Evolutionary conservation across 2,888 invertebrate genomes (phyloP), one percentile per base, ranked within the genome.

Genomic region (Pristionchus entomophagus): DNA sequence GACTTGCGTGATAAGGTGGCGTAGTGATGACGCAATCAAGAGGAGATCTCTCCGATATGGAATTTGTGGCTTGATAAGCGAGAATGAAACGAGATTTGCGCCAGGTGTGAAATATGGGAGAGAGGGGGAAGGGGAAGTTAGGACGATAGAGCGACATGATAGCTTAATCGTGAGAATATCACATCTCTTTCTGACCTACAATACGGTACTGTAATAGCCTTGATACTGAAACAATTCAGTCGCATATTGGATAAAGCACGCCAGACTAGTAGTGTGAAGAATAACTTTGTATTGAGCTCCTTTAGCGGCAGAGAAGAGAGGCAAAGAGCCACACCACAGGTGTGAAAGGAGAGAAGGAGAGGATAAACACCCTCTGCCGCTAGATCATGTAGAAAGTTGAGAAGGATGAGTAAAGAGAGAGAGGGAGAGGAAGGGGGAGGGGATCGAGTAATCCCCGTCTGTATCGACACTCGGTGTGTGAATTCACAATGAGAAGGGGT

Each of bases 41-140:
- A n/a, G n/a, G n/a, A n/a, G n/a, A n/a, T 5, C 41, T 8, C 41
- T n/a, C 41, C 73, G 22, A 22, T 41, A 73, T 73, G 41, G 65
- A 65, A 65, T 65, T 65, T 8, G n/a, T 35, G 2, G 32, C 41
- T 73, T 73, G 73, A 73, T 73, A 41, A 45, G 73, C n/a, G 41
- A 32, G 45, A 62, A 22, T 10, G 38, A 73, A 73, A 45, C 73
- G 73, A 73, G 73, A 73, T 73, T 73, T 73, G 41, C 45, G 73
- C 38, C 38, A 35, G 73, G 73, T 41, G 41, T 41, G 73, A 73
- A 73, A 73, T 17, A 38, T n/a, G 22, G 65, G 65, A 6, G 35
- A 35, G 65, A 65, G 65, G 65, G 29, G 35, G 1, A 19, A 17
- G 65, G 32, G 10, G 32, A 5, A 12, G 26, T 26, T n/a, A 59